Base-by-base conservation (phyloP, 2,888 invertebrate species). In the Saturnia japonica region DNA sequence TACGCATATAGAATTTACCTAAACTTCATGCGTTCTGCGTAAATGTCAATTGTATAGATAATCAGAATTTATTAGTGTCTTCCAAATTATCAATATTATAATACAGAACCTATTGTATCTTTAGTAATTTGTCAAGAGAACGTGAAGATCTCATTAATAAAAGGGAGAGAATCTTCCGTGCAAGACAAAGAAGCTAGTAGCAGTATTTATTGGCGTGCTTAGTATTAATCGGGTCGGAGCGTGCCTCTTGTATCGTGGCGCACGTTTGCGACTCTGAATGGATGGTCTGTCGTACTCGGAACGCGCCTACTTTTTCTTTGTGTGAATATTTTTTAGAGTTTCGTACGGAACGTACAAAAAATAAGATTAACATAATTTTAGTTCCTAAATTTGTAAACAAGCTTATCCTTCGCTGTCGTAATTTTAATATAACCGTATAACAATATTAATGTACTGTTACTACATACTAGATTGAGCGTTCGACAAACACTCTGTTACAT, bases 191-290 rank as follows among this genome's bases (percentile, higher is more conserved):
- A 87, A 92, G 89, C 88, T 83, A 84, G 89, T 88, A 88, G 91
- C 91, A 88, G 91, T 93, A 94, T 94, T 93, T 93, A 94, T 94
- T 90, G 92, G 89, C 85, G 89, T 90, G 89, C 93, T 93, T 93
- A 91, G 89, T 91, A 93, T 92, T 94, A 94, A 94, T 94, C 93
- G 91, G 86, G 84, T 82, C 76, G 85, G 89, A 89, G 90, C 88
- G 88, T 86, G 87, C 77, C 85, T 84, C 82, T 74, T 79, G 82
- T 91, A 91, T 91, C 88, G 88, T 86, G 80, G 82, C 82, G 83
- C 76, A 75, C 68, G 71, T 60, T 62, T 79, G 80, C 82, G 83
- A 80, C 83, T 75, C 75, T 76, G 84, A 85, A 92, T 89, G 85
- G 89, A 93, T 93, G 86, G 85, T 89, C 91, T 91, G 91, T 90